Percentiles rank a stretch among this genome's conserved stretches.
These are phyloP conservation scores for Ophion costatus DNA, from an alignment of 2,888 invertebrate species.

Conservation along the genomic window DNA sequence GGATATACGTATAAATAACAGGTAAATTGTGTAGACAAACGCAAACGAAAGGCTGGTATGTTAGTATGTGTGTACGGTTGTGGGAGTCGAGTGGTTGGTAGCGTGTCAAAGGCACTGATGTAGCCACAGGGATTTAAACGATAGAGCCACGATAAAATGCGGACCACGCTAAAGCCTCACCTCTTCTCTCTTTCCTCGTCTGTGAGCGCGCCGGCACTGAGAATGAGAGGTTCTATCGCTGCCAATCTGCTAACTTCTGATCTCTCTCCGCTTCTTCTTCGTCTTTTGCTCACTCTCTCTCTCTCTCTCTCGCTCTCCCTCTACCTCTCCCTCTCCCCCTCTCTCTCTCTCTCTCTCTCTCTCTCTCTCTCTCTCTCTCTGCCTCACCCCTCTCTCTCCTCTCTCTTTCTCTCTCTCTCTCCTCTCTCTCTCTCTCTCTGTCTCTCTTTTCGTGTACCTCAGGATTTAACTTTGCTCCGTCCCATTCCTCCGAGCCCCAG, in stretches of 20 bases:
- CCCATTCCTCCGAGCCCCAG: slow-evolving; percentile 44
- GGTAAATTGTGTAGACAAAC: slow-evolving; percentile 32
- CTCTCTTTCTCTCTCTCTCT: slow-evolving; percentile 25
- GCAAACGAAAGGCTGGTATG: slow-evolving; percentile 36
- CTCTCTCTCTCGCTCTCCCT: slow-evolving; percentile 10
- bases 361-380: slow-evolving; percentile 27
- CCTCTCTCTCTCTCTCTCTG: slow-evolving; percentile 24
- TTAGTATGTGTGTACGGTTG: slow-evolving; percentile 16
- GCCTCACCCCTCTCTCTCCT: slow-evolving; percentile 14
- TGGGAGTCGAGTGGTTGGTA: slow-evolving; percentile 56
- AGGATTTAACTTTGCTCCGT: slow-evolving; percentile 39
- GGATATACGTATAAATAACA: slow-evolving; percentile 1
- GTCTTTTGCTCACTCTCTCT: slow-evolving; percentile 23
- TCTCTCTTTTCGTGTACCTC: slow-evolving; percentile 14
- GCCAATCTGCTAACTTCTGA: slow-evolving; percentile 73
- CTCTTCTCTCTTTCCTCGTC: slow-evolving; percentile 37
- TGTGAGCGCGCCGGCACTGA: slow-evolving; percentile 50
- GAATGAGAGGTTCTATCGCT: slow-evolving; percentile 70
- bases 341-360: slow-evolving; percentile 25
- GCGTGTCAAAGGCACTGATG: slow-evolving; percentile 64
- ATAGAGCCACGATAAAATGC: slow-evolving; percentile 74
- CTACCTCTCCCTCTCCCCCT: slow-evolving; percentile 17
- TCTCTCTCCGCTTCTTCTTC: slow-evolving; percentile 40
- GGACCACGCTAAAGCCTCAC: slow-evolving; percentile 71
- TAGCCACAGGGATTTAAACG: slow-evolving; percentile 72